Conservation (phyloP, 2,797 vertebrate species). For the Chloroceryle amazona region DNA sequence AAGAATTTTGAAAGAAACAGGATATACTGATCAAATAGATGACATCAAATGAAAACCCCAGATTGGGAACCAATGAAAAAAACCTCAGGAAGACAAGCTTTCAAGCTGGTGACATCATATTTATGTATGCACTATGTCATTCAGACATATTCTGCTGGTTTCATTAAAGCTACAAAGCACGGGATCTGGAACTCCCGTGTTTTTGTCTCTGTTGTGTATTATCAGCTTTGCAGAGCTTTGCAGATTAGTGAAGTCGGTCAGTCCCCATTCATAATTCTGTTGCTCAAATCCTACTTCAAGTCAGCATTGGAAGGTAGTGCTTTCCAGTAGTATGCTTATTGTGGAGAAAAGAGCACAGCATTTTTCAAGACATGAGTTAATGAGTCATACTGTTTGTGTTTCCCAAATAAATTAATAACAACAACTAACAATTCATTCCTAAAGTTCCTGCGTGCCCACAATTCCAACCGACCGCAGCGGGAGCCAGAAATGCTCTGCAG, state of each 20-base stretch:
- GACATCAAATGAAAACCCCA: slow-evolving; percentile 57
- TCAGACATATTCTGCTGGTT: slow-evolving; percentile 1
- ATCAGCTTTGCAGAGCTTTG: background rate
- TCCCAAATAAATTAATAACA: slow-evolving; percentile 73
- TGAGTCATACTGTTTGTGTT: slow-evolving; percentile 62
- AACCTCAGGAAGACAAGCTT: background rate
- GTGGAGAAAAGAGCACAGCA: background rate
- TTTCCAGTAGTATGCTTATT: slow-evolving; percentile 7
- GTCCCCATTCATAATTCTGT: background rate
- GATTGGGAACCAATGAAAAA: background rate
- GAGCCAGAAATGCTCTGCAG: slow-evolving; percentile 24
- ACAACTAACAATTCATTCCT: slow-evolving; percentile 71
- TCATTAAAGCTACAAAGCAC: background rate
- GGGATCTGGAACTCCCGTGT: background rate
- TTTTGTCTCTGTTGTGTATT: background rate
- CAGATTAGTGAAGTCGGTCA: background rate
- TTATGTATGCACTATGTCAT: background rate
- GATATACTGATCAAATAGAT: slow-evolving; percentile 50
- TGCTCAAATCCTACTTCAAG: background rate
- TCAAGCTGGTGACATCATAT: slow-evolving; percentile 38
- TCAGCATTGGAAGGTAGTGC: background rate
- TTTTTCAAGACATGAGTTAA: slow-evolving; percentile 55
- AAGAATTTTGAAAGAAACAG: slow-evolving; percentile 59
- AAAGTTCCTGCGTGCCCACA: slow-evolving; percentile 54
- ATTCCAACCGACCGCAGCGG: background rate